phyloP scores from a whole-genome alignment of 2,888 invertebrate genomes.

The Argynnis bischoffii region DNA sequence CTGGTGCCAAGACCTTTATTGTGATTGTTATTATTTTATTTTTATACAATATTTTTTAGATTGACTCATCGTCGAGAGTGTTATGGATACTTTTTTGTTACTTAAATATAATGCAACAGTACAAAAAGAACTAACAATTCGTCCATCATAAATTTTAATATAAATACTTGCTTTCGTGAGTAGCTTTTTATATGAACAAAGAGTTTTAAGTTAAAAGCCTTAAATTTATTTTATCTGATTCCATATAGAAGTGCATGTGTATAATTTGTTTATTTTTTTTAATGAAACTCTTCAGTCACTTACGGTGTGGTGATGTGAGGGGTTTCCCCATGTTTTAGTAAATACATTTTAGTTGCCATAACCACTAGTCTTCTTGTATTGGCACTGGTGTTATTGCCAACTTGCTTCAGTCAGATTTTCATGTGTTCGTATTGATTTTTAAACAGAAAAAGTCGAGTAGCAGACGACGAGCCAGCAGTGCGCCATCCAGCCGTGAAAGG shows the following conservation, averaged over 20 bases:
- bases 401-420: constrained; percentile 39
- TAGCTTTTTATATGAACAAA: constrained; percentile 65
- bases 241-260: constrained; percentile 70
- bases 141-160: constrained; percentile 43
- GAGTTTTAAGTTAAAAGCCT: constrained; percentile 57
- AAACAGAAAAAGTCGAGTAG: constrained; percentile 76
- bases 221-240: constrained; percentile 60
- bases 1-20: constrained; percentile 65
- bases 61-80: constrained; percentile 61
- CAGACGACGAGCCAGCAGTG: constrained; percentile 69
- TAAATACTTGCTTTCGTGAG: constrained; percentile 67
- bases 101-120: constrained; percentile 40
- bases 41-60: constrained; percentile 35
- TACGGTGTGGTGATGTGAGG: constrained; percentile 46
- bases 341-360: constrained; percentile 69
- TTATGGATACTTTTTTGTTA: constrained; percentile 66
- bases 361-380: constrained; percentile 80
- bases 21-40: constrained; percentile 15
- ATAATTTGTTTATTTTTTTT: constrained; percentile 52
- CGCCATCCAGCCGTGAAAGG: constrained; percentile 68
- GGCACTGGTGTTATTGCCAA: constrained; percentile 75
- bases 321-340: constrained; percentile 61
- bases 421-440: constrained; percentile 54
- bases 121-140: constrained; percentile 39
- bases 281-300: constrained; percentile 56